Percentiles rank a stretch among this genome's conserved stretches.
phyloP scores from a whole-genome alignment of 1,140 invertebrate genomes.

The Neoseiulus cucumeris region DNA sequence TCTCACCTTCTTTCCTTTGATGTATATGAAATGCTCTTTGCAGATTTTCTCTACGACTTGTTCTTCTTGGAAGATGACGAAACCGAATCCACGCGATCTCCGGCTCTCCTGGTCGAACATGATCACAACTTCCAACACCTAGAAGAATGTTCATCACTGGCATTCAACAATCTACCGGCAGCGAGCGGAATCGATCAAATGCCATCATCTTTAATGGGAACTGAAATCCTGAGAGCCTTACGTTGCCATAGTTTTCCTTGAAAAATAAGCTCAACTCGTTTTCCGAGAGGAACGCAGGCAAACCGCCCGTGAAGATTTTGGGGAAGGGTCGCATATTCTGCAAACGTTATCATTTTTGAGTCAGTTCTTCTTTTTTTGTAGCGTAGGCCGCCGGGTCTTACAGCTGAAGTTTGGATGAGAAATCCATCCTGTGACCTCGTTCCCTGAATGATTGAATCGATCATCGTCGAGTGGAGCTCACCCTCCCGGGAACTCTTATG shows the following conservation, averaged over 20 bases:
- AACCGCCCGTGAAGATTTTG: not conserved
- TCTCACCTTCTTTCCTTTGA: constrained; percentile 4
- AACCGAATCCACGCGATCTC: constrained; percentile 67
- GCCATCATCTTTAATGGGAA: too few species aligned
- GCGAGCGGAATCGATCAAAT: not conserved
- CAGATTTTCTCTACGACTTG: constrained; percentile 45
- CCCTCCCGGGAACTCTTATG: constrained; percentile 1
- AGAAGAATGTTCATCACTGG: not conserved
- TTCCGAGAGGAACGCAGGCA: not conserved
- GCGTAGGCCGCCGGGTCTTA: too few species aligned
- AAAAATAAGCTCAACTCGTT: not conserved
- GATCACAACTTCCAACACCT: constrained; percentile 63
- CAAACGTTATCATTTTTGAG: not conserved
- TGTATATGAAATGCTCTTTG: not conserved
- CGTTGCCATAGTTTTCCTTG: not conserved
- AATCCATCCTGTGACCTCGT: not conserved
- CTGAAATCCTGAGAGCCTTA: not conserved
- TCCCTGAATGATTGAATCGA: not conserved
- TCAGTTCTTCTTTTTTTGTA: not conserved
- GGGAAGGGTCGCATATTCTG: not conserved
- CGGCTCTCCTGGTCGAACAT: constrained; percentile 63
- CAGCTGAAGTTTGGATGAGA: too few species aligned
- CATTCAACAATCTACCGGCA: not conserved
- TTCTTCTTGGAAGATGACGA: constrained; percentile 76
- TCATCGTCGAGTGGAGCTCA: not conserved